Evolutionary conservation across 2,113 vertebrate species (phyloP).

Genomic region (Triplophysa dalaica): DNA sequence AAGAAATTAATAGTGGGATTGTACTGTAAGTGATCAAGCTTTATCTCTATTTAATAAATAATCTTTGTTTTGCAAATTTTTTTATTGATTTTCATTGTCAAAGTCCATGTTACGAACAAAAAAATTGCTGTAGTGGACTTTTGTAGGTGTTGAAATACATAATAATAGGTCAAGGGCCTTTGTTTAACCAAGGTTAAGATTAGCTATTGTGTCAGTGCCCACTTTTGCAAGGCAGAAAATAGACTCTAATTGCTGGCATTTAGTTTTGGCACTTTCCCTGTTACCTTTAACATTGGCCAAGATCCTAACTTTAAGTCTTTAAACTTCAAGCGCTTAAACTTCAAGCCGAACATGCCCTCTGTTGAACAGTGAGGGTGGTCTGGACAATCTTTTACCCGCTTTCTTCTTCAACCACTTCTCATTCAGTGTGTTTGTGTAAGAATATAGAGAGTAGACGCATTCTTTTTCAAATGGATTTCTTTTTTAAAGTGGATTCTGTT

Average conservation of each 20-base stretch:
- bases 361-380: background rate
- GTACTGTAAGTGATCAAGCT: background rate
- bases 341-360: constrained; percentile 43
- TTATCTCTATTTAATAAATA: background rate
- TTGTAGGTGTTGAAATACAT: background rate
- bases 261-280: constrained; percentile 54
- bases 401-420: background rate
- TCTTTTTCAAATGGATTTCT: background rate
- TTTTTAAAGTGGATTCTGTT: too few relatives aligned
- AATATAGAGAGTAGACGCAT: constrained; percentile 11
- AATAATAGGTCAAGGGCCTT: background rate
- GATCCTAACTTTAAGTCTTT: constrained; percentile 57
- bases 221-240: constrained; percentile 58
- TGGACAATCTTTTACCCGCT: background rate
- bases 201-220: constrained; percentile 40
- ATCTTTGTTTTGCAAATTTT: background rate
- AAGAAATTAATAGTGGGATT: background rate
- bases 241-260: constrained; percentile 60
- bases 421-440: constrained; percentile 1
- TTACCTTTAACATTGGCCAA: constrained; percentile 60
- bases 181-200: constrained; percentile 28
- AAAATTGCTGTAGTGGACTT: background rate
- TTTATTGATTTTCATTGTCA: background rate
- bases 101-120: background rate
- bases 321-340: constrained; percentile 49